Evolutionary conservation across 2,888 invertebrate genomes (phyloP), one percentile per base, ranked within the genome.

Genomic region (Cataglyphis rosenhaueri): DNA sequence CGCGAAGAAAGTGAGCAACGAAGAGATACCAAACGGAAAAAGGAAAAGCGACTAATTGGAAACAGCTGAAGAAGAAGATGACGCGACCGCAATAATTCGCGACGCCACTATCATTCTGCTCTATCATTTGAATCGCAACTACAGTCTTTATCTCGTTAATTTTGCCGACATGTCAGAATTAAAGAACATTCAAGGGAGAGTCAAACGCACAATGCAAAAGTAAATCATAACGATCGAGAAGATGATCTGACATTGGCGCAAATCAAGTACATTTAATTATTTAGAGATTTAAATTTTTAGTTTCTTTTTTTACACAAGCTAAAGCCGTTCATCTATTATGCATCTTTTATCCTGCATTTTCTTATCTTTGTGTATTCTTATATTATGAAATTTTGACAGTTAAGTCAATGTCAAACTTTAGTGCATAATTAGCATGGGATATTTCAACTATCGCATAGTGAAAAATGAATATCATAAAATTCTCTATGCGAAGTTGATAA

Each of bases 21-120:
- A 74, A 3, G 81, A 64, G 52, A 59, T 84, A 44, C 84, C 74
- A 6, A 90, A 92, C 38, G 89, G 88, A 52, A 86, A 89, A 85
- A 78, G 84, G 12, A 86, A 89, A 74, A 84, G 75, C 65, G 89
- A 87, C n/a, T 87, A 74, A 86, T 41, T 41, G 44, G 44, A 29
- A 55, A 41, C 61, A 18, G 32, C 59, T 18, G 10, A 25, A 44
- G 25, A 61, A 79, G 25, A 32, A 73, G 18, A 21, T 48, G 48
- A 73, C 59, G 75, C 79, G 59, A 59, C 44, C 32, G 61, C 21
- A 62, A 64, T 55, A 41, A 75, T n/a, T 75, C 35, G 62, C 32
- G 3, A n/a, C 59, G 55, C 29, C 44, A 44, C 25, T 57, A 64
- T 4, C 55, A 32, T 79, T 62, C 6, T 10, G 38, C 15, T 48